Percentiles rank a stretch among this genome's conserved stretches.
Evolutionary conservation across 2,113 vertebrate genomes (phyloP).

Genomic region (Passer domesticus): DNA sequence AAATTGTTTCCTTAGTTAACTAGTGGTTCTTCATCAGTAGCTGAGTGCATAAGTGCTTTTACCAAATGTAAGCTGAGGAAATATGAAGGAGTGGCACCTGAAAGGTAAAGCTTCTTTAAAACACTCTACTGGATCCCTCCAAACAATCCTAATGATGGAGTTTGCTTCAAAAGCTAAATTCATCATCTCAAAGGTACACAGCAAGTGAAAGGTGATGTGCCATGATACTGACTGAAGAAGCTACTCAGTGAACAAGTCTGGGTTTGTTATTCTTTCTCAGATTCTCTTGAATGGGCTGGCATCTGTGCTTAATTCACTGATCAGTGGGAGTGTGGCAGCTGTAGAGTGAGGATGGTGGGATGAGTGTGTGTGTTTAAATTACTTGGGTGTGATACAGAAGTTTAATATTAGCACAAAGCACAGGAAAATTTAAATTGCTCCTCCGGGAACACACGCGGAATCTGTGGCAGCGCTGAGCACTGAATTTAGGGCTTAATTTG

Average conservation of each 20-base stretch:
- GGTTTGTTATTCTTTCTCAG: background rate
- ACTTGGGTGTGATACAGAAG: background rate
- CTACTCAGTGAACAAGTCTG: background rate
- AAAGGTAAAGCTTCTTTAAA: background rate
- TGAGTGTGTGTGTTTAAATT: background rate
- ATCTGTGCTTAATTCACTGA: background rate
- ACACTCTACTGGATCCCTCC: background rate
- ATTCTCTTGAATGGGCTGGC: background rate
- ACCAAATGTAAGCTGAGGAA: background rate
- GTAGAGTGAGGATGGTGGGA: background rate
- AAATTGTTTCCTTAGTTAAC: background rate
- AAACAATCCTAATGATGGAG: background rate
- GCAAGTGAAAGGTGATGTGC: background rate
- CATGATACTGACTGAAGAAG: background rate
- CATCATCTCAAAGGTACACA: background rate
- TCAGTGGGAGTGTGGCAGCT: background rate
- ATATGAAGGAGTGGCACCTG: background rate
- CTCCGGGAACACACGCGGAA: rapidly evolving
- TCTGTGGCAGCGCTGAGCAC: background rate
- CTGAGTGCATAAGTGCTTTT: background rate
- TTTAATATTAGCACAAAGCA: slow-evolving; percentile 25
- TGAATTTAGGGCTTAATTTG: slow-evolving; percentile 20
- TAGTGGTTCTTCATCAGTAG: background rate
- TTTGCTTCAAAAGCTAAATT: background rate
- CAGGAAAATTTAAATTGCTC: background rate